Conservation (phyloP, 2,888 invertebrate genomes). For the Ophioninae sp. region DNA sequence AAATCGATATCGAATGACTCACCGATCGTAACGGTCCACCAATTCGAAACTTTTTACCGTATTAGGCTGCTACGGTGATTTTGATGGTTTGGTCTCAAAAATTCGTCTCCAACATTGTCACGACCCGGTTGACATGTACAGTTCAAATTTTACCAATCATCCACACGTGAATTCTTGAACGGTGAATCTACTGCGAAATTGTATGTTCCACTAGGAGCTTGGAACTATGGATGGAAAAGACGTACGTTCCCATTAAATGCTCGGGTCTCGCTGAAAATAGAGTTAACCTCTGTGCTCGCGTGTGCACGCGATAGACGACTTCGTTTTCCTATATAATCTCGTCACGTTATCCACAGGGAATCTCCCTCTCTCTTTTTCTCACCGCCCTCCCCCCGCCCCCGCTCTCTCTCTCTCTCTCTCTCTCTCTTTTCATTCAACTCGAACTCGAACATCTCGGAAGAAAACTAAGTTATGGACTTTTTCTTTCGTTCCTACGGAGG, state of each 20-base stretch:
- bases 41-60: neutral
- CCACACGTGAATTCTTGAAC: conserved; percentile 4
- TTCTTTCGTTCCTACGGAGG: neutral
- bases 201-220: conserved; percentile 1
- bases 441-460: conserved; percentile 13
- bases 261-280: conserved; percentile 29
- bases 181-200: conserved; percentile 36
- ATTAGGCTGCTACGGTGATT: neutral
- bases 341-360: conserved; percentile 41
- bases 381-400: no score
- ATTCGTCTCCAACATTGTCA: neutral
- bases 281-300: conserved; percentile 33
- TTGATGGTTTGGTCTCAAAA: neutral
- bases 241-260: conserved; percentile 43
- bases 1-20: neutral
- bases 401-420: neutral
- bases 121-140: neutral
- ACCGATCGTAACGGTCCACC: neutral
- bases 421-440: conserved; percentile 11
- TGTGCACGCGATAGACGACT: conserved; percentile 53
- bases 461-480: conserved; percentile 3
- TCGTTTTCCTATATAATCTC: conserved; percentile 39
- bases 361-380: neutral
- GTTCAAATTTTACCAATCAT: neutral
- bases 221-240: conserved; percentile 1